Percentiles rank a stretch among this genome's conserved stretches.
Conservation (phyloP, 2,113 vertebrate species). For the Trematomus loennbergii region DNA sequence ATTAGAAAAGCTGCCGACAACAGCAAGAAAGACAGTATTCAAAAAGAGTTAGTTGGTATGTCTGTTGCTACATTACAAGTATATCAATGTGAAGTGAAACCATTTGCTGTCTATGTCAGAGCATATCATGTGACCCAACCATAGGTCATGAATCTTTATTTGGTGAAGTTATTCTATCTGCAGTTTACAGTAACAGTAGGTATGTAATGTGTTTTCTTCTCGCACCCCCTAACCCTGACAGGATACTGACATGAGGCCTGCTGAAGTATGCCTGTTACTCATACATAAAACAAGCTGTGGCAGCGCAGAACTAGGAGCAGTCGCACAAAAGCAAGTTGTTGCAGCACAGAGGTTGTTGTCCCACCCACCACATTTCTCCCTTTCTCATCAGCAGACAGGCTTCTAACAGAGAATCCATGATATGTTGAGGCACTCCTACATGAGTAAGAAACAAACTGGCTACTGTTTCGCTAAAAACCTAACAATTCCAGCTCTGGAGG, state of each 20-base stretch:
- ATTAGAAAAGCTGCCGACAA: neutral
- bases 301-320: slow-evolving; percentile 32
- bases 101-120: neutral
- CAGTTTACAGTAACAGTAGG: neutral
- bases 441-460: neutral
- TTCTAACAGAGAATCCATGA: slow-evolving; percentile 11
- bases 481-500: neutral
- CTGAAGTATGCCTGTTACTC: slow-evolving; percentile 44
- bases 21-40: no score
- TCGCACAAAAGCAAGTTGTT: slow-evolving; percentile 51
- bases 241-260: slow-evolving; percentile 11
- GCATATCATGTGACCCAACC: neutral
- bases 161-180: neutral
- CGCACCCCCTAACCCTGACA: neutral
- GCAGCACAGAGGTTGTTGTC: slow-evolving; percentile 30
- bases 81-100: slow-evolving; percentile 2
- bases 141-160: neutral
- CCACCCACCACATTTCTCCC: slow-evolving; percentile 52
- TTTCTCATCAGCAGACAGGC: slow-evolving; percentile 13
- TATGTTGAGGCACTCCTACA: slow-evolving; percentile 28
- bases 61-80: neutral
- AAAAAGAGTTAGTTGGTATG: neutral
- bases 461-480: slow-evolving; percentile 13
- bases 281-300: slow-evolving; percentile 39
- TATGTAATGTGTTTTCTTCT: neutral